Conservation (phyloP, 2,797 vertebrate species). For the Heliangelus exortis region DNA sequence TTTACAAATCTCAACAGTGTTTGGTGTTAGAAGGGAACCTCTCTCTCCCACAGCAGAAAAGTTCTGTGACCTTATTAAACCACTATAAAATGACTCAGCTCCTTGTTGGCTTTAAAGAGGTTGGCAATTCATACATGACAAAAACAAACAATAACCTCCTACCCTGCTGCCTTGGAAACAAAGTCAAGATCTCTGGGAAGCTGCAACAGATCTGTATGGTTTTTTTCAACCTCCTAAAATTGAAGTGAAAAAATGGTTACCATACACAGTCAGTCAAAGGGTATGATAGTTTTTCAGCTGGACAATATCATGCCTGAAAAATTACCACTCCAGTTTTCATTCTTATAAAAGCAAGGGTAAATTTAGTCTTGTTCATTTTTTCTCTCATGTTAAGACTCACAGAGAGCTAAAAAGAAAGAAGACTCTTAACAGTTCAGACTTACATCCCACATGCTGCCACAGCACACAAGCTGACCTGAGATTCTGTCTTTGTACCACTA, state of each 20-base stretch:
- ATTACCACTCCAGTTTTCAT: neutral
- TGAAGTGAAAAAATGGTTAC: neutral
- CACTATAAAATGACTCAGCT: conserved; percentile 41
- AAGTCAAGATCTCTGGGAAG: conserved; percentile 87
- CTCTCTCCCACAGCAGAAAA: neutral
- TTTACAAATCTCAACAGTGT: neutral
- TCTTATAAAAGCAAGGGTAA: neutral
- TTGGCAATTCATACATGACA: conserved; percentile 23
- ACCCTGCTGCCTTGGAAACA: conserved; percentile 91
- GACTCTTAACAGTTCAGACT: neutral
- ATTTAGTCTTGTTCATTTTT: neutral
- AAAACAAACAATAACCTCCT: conserved; percentile 49
- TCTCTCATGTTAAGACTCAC: neutral
- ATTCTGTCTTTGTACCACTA: neutral
- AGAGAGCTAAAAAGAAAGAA: neutral
- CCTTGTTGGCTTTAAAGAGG: neutral
- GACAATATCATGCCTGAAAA: neutral
- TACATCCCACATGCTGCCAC: neutral
- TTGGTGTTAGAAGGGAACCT: neutral
- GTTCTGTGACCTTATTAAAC: conserved; percentile 13
- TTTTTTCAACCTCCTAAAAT: conserved; percentile 87
- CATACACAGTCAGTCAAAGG: neutral
- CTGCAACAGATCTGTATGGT: conserved; percentile 85
- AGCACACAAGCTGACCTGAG: neutral
- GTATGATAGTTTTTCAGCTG: neutral